These are phyloP conservation scores for Trachelus stipa DNA, from an alignment of 2,888 invertebrate species.

Conservation along the genomic window DNA sequence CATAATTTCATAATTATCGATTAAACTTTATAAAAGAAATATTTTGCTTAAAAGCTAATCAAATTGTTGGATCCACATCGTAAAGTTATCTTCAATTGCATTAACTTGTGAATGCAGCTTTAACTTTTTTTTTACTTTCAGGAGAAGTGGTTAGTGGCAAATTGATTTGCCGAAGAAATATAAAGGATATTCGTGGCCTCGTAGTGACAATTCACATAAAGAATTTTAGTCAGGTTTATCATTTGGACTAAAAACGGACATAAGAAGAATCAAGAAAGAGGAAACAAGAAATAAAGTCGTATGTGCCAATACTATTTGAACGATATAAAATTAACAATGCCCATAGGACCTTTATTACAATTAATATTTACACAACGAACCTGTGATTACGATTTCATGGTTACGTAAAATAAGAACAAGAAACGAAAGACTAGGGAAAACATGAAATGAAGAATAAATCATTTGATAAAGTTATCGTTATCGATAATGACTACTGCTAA, in stretches of 20 bases:
- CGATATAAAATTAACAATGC: not conserved
- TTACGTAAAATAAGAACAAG: not conserved
- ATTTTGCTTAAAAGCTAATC: conserved; percentile 19
- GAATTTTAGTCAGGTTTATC: conserved; percentile 57
- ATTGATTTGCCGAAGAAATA: conserved; percentile 79
- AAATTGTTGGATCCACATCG: not conserved
- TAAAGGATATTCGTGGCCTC: conserved; percentile 80
- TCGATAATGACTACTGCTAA: not conserved
- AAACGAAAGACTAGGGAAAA: not conserved
- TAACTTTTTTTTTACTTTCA: conserved; percentile 55
- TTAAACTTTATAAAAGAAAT: not conserved
- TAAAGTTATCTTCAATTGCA: not conserved
- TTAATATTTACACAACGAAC: not conserved
- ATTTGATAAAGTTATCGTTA: not conserved
- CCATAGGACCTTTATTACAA: not conserved
- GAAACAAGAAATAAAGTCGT: not conserved
- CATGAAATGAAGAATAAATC: not conserved
- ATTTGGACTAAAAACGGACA: conserved; percentile 50
- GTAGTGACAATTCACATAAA: conserved; percentile 75
- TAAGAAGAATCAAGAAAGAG: not conserved
- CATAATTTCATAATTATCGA: conserved; percentile 16
- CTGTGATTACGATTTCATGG: not conserved
- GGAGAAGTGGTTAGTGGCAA: conserved; percentile 75
- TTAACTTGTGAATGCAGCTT: not conserved
- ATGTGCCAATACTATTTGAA: not conserved